phyloP scores from a whole-genome alignment of 2,113 vertebrate species.

The Amphilophus citrinellus region DNA sequence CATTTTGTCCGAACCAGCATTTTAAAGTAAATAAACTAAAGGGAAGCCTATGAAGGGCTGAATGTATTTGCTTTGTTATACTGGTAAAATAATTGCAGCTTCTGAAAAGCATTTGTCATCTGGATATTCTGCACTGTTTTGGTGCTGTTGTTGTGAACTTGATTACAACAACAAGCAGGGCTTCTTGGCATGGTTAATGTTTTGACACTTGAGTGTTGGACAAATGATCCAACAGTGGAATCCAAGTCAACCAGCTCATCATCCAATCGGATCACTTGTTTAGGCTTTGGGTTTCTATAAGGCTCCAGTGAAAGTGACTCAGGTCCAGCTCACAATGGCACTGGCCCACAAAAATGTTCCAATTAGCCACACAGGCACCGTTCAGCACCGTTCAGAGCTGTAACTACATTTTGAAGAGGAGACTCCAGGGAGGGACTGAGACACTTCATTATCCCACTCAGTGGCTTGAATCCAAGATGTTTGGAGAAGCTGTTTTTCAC shows the following conservation, averaged over 20 bases:
- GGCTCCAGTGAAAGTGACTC: not conserved
- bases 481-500: constrained; percentile 33
- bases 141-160: not conserved
- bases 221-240: constrained; percentile 26
- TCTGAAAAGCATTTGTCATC: not conserved
- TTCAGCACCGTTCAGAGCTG: not conserved
- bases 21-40: not conserved
- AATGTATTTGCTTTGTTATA: not conserved
- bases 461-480: constrained; percentile 11
- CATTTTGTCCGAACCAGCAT: not conserved
- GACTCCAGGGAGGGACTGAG: not conserved
- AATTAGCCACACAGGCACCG: constrained; percentile 26
- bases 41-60: not conserved
- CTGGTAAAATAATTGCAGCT: not conserved
- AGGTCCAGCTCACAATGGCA: constrained; percentile 20
- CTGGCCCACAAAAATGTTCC: constrained; percentile 16
- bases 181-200: constrained; percentile 23
- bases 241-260: constrained; percentile 22
- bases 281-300: not conserved
- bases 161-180: constrained; percentile 10
- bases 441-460: constrained; percentile 31
- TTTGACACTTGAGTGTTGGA: constrained; percentile 30
- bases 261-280: constrained; percentile 34
- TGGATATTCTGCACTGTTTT: not conserved
- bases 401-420: constrained; percentile 16